Evolutionary conservation across 2,797 vertebrate genomes (phyloP).

Genomic region (Pangasius macronema): DNA sequence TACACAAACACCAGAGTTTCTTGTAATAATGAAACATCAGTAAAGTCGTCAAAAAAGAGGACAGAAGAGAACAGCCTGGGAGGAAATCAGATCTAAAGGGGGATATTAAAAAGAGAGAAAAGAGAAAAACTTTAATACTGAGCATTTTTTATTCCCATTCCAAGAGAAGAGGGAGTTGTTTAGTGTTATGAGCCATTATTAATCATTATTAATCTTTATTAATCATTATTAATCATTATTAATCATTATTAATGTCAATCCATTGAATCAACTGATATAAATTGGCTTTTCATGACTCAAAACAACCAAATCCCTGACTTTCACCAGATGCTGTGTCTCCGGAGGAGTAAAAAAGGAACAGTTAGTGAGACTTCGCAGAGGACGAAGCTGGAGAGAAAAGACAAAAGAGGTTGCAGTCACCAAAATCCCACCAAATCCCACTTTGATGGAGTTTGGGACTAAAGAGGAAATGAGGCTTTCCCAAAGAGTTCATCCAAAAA

Average conservation of each 20-base stretch:
- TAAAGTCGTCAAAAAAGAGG: neutral
- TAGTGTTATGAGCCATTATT: neutral
- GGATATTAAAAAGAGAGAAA: neutral
- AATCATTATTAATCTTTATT: neutral
- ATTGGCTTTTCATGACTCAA: constrained; percentile 13
- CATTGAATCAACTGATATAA: neutral
- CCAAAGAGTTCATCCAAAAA: constrained; percentile 42
- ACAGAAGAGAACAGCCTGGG: neutral
- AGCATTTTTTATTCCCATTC: constrained; percentile 10
- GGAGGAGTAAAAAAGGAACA: constrained; percentile 12
- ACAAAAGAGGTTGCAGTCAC: neutral
- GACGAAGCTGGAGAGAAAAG: constrained; percentile 19
- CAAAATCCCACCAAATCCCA: constrained; percentile 29
- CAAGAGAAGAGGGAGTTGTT: constrained; percentile 24
- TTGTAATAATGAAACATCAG: neutral
- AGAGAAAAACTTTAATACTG: constrained; percentile 14
- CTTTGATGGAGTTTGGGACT: neutral
- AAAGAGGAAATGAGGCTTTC: constrained; percentile 19
- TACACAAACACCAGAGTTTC: neutral
- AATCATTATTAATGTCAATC: neutral
- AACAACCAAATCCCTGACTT: constrained; percentile 32
- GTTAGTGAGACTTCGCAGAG: constrained; percentile 12
- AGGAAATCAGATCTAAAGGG: neutral
- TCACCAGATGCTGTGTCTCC: constrained; percentile 5
- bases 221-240: neutral